These are phyloP conservation scores for Chiloscyllium plagiosum DNA, from an alignment of 2,113 vertebrate species.

Conservation along the genomic window DNA sequence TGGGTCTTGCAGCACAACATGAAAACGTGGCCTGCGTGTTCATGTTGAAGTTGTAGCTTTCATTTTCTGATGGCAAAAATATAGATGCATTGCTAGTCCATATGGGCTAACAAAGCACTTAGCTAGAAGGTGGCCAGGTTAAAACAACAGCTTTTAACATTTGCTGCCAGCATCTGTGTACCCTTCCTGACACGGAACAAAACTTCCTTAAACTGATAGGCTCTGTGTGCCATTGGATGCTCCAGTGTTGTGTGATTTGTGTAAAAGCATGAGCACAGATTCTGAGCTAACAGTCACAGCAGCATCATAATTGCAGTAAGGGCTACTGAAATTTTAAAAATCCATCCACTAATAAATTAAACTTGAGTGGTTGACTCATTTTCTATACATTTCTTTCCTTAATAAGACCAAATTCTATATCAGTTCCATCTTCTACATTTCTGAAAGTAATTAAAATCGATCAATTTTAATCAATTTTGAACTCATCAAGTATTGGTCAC, in stretches of 20 bases:
- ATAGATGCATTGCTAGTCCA: background rate
- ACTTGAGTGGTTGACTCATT: background rate
- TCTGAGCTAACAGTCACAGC: conserved; percentile 47
- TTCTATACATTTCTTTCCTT: background rate
- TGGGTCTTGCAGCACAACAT: background rate
- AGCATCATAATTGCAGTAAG: background rate
- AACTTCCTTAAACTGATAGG: background rate
- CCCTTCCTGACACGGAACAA: background rate
- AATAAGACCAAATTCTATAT: background rate
- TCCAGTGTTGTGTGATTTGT: background rate
- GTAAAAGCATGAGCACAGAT: conserved; percentile 60
- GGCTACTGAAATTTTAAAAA: background rate
- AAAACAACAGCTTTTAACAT: background rate
- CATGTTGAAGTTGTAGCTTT: background rate
- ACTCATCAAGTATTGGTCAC: background rate
- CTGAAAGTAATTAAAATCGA: background rate
- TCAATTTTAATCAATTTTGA: background rate
- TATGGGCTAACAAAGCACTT: background rate
- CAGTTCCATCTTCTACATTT: background rate
- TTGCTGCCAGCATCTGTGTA: background rate
- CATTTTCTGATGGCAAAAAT: background rate
- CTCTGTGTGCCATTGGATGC: background rate
- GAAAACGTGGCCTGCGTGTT: background rate
- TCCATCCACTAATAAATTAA: background rate
- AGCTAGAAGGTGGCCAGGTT: background rate